Conservation (phyloP, 2,888 invertebrate genomes). For the Epinotia brunnichana region DNA sequence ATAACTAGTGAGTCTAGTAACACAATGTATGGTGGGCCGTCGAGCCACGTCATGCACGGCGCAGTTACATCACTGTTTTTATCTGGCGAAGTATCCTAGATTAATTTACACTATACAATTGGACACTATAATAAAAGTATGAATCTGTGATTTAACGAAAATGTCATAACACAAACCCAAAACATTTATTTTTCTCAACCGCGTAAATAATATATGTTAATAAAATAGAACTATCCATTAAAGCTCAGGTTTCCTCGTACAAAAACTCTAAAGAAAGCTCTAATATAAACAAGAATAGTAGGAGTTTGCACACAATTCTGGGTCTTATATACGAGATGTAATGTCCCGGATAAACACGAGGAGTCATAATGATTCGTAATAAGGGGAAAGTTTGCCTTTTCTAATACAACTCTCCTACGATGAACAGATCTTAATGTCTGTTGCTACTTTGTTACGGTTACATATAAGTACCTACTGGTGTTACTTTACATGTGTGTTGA, state of each 20-base stretch:
- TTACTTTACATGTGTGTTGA: background rate
- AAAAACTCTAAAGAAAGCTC: conserved; percentile 23
- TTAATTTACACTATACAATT: too few species aligned
- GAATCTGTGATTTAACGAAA: too few species aligned
- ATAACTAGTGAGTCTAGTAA: too few species aligned
- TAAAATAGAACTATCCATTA: conserved; percentile 17
- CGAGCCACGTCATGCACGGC: too few species aligned
- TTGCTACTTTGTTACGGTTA: conserved; percentile 30
- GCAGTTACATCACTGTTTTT: too few species aligned
- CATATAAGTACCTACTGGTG: conserved; percentile 1
- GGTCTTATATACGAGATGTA: conserved; percentile 36
- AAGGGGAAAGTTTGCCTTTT: conserved; percentile 42
- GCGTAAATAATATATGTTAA: background rate
- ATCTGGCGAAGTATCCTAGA: too few species aligned
- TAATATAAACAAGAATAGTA: conserved; percentile 26
- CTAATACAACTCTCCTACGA: conserved; percentile 37
- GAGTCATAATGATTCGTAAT: conserved; percentile 46
- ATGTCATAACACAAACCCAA: background rate
- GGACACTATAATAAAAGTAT: too few species aligned
- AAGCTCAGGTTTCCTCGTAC: conserved; percentile 25
- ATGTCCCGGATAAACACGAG: conserved; percentile 41
- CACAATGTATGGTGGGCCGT: too few species aligned
- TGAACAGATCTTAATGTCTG: conserved; percentile 37
- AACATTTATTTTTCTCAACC: background rate
- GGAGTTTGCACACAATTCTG: conserved; percentile 26